Evolutionary conservation across 2,113 vertebrate genomes (phyloP).

Genomic region (Sorex fumeus): DNA sequence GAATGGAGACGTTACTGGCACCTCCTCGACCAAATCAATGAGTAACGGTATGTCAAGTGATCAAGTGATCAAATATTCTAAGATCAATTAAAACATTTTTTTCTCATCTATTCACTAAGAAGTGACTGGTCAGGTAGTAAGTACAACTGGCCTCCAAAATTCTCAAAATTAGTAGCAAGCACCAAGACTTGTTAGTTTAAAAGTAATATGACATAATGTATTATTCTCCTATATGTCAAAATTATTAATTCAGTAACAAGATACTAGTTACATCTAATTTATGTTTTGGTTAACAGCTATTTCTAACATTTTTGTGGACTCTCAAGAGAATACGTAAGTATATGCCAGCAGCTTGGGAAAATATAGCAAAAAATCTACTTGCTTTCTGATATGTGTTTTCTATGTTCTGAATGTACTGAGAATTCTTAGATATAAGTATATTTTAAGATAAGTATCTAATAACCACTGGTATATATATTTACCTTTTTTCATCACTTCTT

Average conservation of each 20-base stretch:
- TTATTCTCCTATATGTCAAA: not conserved
- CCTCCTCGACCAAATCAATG: too few species aligned
- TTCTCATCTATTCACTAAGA: conserved; percentile 39
- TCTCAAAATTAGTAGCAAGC: not conserved
- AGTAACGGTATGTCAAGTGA: too few species aligned
- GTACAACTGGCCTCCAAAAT: not conserved
- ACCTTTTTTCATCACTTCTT: conserved; percentile 6
- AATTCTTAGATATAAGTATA: not conserved
- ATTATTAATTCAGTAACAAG: not conserved
- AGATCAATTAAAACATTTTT: too few species aligned
- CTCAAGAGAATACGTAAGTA: conserved; percentile 38
- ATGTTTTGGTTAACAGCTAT: conserved; percentile 18
- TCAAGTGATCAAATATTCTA: too few species aligned
- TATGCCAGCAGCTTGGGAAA: not conserved
- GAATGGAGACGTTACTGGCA: too few species aligned
- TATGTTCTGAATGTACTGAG: conserved; percentile 28
- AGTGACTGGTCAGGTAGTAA: not conserved
- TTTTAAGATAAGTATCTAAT: conserved; percentile 44
- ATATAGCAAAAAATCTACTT: not conserved
- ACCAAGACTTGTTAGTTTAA: not conserved
- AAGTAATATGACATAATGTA: not conserved
- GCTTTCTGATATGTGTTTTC: conserved; percentile 19
- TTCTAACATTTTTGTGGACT: conserved; percentile 43
- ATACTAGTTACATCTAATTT: conserved; percentile 24
- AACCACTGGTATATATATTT: not conserved